Conservation (phyloP, 2,888 invertebrate genomes). For the Pseudanteris insignis region DNA sequence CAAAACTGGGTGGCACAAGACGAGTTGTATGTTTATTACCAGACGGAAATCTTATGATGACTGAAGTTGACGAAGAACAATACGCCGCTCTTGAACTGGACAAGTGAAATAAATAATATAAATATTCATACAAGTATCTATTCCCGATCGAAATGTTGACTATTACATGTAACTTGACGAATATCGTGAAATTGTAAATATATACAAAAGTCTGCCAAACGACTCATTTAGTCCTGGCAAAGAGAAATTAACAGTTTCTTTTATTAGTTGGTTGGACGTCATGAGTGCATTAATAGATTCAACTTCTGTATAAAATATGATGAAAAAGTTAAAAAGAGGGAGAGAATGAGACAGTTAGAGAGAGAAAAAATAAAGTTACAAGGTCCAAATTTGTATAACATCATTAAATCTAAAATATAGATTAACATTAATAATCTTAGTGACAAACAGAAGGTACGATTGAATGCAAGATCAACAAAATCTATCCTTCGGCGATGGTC, state of each 20-base stretch:
- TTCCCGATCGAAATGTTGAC: conserved; percentile 48
- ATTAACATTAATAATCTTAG: conserved; percentile 18
- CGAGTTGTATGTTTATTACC: conserved; percentile 85
- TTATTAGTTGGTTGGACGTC: conserved; percentile 23
- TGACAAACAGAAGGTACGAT: conserved; percentile 4
- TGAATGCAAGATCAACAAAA: too few species aligned
- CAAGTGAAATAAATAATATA: conserved; percentile 64
- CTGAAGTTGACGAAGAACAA: conserved; percentile 87
- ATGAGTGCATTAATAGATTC: conserved; percentile 3
- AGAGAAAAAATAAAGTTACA: conserved; percentile 13
- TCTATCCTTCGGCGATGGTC: too few species aligned
- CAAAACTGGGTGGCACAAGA: conserved; percentile 77
- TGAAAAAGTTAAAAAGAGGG: too few species aligned
- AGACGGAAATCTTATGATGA: conserved; percentile 87
- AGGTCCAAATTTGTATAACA: conserved; percentile 11
- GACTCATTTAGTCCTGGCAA: conserved; percentile 44
- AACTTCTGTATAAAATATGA: conserved; percentile 23
- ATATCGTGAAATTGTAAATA: conserved; percentile 62
- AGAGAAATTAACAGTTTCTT: conserved; percentile 29
- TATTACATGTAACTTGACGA: conserved; percentile 51
- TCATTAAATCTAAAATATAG: conserved; percentile 25
- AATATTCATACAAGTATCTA: conserved; percentile 1
- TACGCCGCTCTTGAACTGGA: conserved; percentile 75
- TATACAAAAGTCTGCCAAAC: conserved; percentile 49
- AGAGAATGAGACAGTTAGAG: background rate